Conservation (phyloP, 2,888 invertebrate genomes). For the Idaea aversata region DNA sequence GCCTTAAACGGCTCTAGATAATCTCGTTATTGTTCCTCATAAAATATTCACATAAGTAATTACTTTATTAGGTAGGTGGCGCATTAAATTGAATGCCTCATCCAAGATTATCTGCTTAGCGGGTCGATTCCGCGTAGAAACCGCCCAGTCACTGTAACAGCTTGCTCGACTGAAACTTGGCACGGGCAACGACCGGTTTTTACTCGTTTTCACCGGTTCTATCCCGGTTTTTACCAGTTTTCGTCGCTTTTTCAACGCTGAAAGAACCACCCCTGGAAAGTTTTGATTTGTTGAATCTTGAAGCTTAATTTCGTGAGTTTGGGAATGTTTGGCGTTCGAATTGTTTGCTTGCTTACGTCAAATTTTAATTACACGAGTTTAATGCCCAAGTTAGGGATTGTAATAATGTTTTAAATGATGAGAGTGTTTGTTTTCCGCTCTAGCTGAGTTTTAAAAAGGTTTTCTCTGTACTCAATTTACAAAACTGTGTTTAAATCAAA, state of each 20-base stretch:
- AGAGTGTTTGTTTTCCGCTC: background rate
- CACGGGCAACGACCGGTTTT: slow-evolving; percentile 46
- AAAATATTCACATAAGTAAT: slow-evolving; percentile 14
- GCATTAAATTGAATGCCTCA: slow-evolving; percentile 35
- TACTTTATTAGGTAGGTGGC: slow-evolving; percentile 14
- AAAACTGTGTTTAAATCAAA: no score
- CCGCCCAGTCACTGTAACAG: slow-evolving; percentile 46
- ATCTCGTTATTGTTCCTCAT: slow-evolving; percentile 2
- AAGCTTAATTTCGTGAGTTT: slow-evolving; percentile 22
- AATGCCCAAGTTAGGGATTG: background rate
- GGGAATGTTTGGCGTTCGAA: slow-evolving; percentile 11
- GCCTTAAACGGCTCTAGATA: background rate
- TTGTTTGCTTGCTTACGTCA: slow-evolving; percentile 11
- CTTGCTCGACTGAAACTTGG: slow-evolving; percentile 48
- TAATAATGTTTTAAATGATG: background rate
- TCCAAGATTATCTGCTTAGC: slow-evolving; percentile 40
- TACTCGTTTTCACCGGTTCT: slow-evolving; percentile 39
- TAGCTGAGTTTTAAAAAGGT: background rate
- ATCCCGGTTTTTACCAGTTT: slow-evolving; percentile 27
- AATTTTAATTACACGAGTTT: background rate
- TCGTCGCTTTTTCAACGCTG: slow-evolving; percentile 25
- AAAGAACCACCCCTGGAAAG: slow-evolving; percentile 23
- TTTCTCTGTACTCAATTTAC: no score
- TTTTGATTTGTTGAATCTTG: slow-evolving; percentile 29
- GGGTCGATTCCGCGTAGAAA: slow-evolving; percentile 39